These are phyloP conservation scores for Schrankia costaestrigalis DNA, from an alignment of 2,888 invertebrate species.

Conservation along the genomic window DNA sequence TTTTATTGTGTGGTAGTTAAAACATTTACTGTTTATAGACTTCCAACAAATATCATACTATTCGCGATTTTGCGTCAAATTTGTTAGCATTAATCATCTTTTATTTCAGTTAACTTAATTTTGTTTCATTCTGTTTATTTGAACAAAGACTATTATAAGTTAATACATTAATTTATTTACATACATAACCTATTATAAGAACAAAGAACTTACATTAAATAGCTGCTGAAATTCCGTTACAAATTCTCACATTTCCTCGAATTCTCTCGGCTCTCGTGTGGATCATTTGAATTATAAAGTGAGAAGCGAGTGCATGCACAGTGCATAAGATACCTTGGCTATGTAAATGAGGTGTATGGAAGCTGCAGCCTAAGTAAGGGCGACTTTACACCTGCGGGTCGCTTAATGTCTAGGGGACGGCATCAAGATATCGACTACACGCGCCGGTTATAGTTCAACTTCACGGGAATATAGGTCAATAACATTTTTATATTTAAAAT, in stretches of 20 bases:
- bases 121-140: too few species aligned
- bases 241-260: conserved; percentile 74
- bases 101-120: too few species aligned
- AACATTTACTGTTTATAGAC: conserved; percentile 7
- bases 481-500: too few species aligned
- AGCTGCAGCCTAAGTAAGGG: conserved; percentile 50
- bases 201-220: conserved; percentile 28
- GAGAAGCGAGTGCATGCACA: conserved; percentile 69
- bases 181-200: conserved; percentile 7
- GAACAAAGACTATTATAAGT: too few species aligned
- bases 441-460: conserved; percentile 48
- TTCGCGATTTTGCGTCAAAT: too few species aligned
- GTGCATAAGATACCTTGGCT: conserved; percentile 68
- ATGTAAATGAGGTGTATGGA: conserved; percentile 65
- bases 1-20: conserved; percentile 19
- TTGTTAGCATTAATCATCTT: too few species aligned
- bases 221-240: conserved; percentile 65
- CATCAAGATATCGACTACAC: conserved; percentile 18
- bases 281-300: conserved; percentile 79
- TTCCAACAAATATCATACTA: conserved; percentile 1
- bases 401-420: conserved; percentile 21
- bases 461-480: conserved; percentile 3
- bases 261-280: conserved; percentile 53
- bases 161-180: background rate
- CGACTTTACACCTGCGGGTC: conserved; percentile 55